These are phyloP conservation scores for Caenorhabditis sp. DNA, from an alignment of 2,888 invertebrate species.

Conservation along the genomic window DNA sequence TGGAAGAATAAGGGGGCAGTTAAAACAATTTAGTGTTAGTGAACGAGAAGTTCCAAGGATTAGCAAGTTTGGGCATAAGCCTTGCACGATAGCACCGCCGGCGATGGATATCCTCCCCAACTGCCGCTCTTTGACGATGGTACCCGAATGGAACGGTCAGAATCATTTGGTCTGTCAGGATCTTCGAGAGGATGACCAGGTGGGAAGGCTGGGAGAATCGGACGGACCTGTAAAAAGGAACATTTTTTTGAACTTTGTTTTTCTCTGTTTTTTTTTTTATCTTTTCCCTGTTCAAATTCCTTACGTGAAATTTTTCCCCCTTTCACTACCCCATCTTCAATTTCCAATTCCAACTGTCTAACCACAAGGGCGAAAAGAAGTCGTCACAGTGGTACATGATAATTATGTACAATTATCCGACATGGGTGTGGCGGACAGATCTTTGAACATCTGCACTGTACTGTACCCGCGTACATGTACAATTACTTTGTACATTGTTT, in stretches of 20 bases:
- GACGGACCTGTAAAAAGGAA: slow-evolving; percentile 65
- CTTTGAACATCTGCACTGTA: slow-evolving; percentile 27
- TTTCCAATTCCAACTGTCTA: background rate
- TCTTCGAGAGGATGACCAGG: slow-evolving; percentile 30
- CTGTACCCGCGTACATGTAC: background rate
- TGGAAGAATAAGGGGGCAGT: background rate
- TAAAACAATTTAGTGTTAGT: no score
- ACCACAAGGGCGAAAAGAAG: background rate
- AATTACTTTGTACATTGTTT: slow-evolving; percentile 3
- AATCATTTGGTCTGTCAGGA: slow-evolving; percentile 29
- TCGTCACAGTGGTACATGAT: slow-evolving; percentile 23
- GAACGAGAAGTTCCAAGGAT: background rate
- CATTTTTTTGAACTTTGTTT: slow-evolving; percentile 10
- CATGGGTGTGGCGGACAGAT: slow-evolving; percentile 22
- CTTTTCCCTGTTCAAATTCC: background rate
- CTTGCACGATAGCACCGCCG: slow-evolving; percentile 75
- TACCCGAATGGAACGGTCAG: slow-evolving; percentile 66
- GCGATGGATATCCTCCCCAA: slow-evolving; percentile 81
- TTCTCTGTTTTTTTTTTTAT: background rate
- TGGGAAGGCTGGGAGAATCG: slow-evolving; percentile 48
- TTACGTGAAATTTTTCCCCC: no score
- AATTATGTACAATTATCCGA: slow-evolving; percentile 49
- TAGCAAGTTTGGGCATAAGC: slow-evolving; percentile 79
- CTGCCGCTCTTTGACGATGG: slow-evolving; percentile 80
- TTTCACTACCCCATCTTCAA: background rate